phyloP scores from a whole-genome alignment of 2,888 invertebrate species.

The Carpatolechia fugitivella region DNA sequence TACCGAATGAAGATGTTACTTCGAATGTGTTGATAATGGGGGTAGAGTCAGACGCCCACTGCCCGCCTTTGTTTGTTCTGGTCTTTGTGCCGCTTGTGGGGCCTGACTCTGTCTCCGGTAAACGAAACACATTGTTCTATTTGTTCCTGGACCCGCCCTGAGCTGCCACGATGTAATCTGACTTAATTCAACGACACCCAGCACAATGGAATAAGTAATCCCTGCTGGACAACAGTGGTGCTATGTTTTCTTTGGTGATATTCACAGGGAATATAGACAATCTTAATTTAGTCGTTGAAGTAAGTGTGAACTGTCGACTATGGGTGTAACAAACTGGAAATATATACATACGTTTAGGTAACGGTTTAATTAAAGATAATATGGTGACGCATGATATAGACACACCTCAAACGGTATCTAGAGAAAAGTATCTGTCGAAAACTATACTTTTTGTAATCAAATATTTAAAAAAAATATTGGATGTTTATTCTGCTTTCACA shows the following conservation, averaged over 20 bases:
- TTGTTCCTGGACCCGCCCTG: constrained; percentile 32
- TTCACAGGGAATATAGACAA: too few species aligned
- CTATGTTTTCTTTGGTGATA: too few species aligned
- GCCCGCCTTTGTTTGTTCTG: constrained; percentile 5
- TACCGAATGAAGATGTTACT: constrained; percentile 4
- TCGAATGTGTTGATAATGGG: constrained; percentile 3
- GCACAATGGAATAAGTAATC: constrained; percentile 46
- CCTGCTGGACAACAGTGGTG: constrained; percentile 14
- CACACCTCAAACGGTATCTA: too few species aligned
- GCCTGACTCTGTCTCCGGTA: constrained; percentile 2
- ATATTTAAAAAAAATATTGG: too few species aligned
- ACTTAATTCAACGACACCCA: constrained; percentile 35
- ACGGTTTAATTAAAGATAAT: not conserved
- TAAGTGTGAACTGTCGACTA: constrained; percentile 36
- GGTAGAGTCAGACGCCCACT: constrained; percentile 9
- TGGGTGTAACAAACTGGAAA: constrained; percentile 32
- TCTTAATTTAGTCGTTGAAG: too few species aligned
- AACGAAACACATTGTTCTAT: constrained; percentile 27
- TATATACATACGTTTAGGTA: constrained; percentile 42
- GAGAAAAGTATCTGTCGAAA: too few species aligned
- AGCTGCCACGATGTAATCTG: constrained; percentile 43
- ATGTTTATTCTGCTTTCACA: too few species aligned
- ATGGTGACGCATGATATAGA: too few species aligned
- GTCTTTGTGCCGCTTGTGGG: constrained; percentile 17
- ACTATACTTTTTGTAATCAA: too few species aligned